Evolutionary conservation across 1,140 invertebrate species (phyloP).

Genomic region (Mizuhopecten yessoensis): DNA sequence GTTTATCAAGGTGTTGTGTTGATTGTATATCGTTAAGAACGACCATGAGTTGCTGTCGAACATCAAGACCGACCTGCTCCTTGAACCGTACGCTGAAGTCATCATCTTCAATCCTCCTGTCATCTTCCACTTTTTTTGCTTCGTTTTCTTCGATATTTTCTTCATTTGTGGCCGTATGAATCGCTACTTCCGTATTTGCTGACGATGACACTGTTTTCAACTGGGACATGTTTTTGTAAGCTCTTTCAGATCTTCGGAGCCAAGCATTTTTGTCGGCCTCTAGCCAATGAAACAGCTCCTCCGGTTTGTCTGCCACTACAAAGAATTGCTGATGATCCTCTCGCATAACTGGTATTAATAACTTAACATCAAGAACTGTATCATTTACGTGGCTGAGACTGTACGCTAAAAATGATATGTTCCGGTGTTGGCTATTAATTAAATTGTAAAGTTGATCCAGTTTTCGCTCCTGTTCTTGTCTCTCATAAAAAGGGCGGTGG

Average conservation of each 20-base stretch:
- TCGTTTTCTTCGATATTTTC: background rate
- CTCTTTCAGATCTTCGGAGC: background rate
- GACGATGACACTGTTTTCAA: background rate
- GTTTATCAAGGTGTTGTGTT: background rate
- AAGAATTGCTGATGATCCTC: background rate
- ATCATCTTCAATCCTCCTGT: background rate
- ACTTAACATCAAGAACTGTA: background rate
- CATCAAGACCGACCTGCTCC: background rate
- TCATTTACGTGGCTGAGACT: background rate
- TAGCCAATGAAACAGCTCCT: background rate
- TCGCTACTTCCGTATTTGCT: background rate
- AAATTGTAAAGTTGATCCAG: background rate
- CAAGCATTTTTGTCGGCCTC: background rate
- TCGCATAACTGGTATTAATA: background rate
- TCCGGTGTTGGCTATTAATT: background rate
- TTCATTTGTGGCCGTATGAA: background rate
- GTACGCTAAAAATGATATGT: background rate
- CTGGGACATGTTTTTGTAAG: background rate
- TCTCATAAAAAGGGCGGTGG: background rate
- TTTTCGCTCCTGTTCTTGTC: background rate
- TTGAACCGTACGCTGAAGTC: background rate
- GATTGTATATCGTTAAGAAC: background rate
- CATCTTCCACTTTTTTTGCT: background rate
- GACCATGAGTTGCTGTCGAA: background rate
- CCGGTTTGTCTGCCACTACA: background rate